Conservation (phyloP, 2,113 vertebrate species). For the Crotalus tigris region DNA sequence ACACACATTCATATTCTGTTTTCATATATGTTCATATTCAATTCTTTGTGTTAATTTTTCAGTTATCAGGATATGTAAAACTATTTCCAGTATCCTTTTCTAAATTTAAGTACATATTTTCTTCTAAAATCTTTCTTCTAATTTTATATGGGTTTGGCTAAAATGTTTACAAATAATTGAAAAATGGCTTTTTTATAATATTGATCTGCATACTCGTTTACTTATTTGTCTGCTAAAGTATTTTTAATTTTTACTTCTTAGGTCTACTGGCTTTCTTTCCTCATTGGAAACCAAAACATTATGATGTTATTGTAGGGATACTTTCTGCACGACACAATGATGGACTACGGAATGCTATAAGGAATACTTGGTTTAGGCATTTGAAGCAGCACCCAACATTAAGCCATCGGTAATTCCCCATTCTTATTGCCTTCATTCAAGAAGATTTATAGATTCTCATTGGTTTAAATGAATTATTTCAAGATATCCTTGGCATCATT, state of each 20-base stretch:
- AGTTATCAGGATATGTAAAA: background rate
- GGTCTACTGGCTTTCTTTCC: conserved; percentile 63
- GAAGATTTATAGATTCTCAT: background rate
- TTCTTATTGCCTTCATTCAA: background rate
- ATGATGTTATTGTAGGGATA: conserved; percentile 89
- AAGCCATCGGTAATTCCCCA: conserved; percentile 75
- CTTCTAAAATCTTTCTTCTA: background rate
- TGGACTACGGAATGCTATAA: conserved; percentile 84
- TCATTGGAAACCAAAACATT: conserved; percentile 68
- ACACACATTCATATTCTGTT: background rate
- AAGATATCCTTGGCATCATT: background rate
- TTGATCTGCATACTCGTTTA: background rate
- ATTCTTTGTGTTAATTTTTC: background rate
- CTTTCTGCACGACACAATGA: conserved; percentile 88
- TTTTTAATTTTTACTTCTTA: conserved; percentile 53
- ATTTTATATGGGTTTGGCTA: background rate
- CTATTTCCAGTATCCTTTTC: background rate
- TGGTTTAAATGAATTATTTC: background rate
- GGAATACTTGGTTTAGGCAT: conserved; percentile 90
- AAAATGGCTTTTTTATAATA: background rate
- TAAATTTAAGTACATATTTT: background rate
- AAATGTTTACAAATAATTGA: background rate
- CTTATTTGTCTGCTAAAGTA: background rate
- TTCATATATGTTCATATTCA: background rate
- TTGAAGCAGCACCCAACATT: conserved; percentile 76